Conservation (phyloP, 2,797 vertebrate species). For the Zalophus californianus region DNA sequence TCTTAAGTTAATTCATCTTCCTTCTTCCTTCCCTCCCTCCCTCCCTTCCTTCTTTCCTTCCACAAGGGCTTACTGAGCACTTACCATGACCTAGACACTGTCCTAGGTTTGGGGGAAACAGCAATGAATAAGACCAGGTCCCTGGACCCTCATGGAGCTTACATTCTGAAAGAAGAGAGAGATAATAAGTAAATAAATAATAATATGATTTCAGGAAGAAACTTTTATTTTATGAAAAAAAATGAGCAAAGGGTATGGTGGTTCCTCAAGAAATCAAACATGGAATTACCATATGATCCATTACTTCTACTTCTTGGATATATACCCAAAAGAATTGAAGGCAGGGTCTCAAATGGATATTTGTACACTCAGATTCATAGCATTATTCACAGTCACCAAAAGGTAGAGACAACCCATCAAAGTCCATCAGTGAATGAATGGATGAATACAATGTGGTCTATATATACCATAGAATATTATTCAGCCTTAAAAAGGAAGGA, state of each 20-base stretch:
- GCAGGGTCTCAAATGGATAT: neutral
- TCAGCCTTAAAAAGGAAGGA: neutral
- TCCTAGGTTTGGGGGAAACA: neutral
- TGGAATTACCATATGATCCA: neutral
- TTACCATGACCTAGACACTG: neutral
- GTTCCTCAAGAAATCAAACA: neutral
- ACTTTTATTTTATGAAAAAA: neutral
- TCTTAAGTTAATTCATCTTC: neutral
- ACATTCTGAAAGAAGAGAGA: neutral
- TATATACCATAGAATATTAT: neutral
- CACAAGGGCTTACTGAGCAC: neutral
- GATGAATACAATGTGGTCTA: neutral
- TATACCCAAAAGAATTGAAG: neutral
- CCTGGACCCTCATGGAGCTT: neutral
- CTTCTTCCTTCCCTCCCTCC: neutral
- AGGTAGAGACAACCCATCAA: neutral
- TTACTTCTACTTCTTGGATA: neutral
- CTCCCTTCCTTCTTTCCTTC: neutral
- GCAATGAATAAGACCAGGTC: neutral
- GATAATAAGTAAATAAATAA: neutral
- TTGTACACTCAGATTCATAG: neutral
- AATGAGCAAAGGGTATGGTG: neutral
- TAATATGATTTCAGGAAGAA: slow-evolving; percentile 6
- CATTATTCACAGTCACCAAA: neutral
- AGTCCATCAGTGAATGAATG: neutral